Evolutionary conservation across 1,140 invertebrate genomes (phyloP).

Genomic region (Leptinotarsa defecta): DNA sequence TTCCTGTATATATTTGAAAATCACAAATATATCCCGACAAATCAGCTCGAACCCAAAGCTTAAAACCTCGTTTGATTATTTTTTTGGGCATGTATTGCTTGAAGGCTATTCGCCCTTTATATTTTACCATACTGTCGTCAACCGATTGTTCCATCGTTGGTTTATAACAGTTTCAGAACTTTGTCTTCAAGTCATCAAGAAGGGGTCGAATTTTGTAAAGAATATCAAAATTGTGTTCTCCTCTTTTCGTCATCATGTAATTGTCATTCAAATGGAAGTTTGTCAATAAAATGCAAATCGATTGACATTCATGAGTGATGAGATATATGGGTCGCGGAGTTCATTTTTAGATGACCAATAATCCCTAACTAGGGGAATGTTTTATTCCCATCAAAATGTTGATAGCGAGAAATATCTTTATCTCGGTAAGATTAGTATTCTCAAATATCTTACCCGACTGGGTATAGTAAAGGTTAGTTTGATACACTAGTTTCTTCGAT

Average conservation of each 20-base stretch:
- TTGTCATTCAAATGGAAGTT: constrained; percentile 55
- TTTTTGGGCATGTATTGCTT: constrained; percentile 55
- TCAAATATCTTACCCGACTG: too few relatives aligned
- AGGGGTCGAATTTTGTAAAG: constrained; percentile 53
- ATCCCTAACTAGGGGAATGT: too few relatives aligned
- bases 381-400: too few relatives aligned
- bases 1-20: constrained; percentile 37
- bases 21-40: constrained; percentile 30
- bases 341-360: too few relatives aligned
- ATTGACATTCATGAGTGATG: too few relatives aligned
- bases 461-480: too few relatives aligned
- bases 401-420: too few relatives aligned
- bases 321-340: too few relatives aligned
- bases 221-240: constrained; percentile 51
- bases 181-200: constrained; percentile 44
- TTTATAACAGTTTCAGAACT: constrained; percentile 44
- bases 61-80: constrained; percentile 53
- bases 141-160: constrained; percentile 45
- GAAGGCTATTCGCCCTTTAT: constrained; percentile 49
- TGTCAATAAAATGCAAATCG: too few relatives aligned
- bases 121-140: constrained; percentile 54
- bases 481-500: too few relatives aligned
- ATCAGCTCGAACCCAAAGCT: constrained; percentile 10
- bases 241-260: constrained; percentile 44
- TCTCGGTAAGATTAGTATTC: too few relatives aligned